Evolutionary conservation across 2,888 invertebrate genomes (phyloP).

Genomic region (Sesamia inferens): DNA sequence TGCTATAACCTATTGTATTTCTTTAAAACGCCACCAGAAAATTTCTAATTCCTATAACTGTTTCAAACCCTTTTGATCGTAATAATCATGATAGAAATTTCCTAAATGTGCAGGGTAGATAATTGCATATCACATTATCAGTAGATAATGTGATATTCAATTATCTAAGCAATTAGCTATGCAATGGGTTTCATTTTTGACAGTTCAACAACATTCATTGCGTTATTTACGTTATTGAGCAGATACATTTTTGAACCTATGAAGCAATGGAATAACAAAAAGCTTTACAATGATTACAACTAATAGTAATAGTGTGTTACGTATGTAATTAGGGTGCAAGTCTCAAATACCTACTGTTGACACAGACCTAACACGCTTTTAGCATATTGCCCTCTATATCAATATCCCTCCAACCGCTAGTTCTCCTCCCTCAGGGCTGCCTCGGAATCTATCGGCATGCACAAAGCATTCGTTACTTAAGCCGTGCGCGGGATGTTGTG

Average conservation of each 20-base stretch:
- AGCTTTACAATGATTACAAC: too few species aligned
- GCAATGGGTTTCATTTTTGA: too few species aligned
- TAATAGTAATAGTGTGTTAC: too few species aligned
- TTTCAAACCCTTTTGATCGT: not conserved
- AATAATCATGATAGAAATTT: not conserved
- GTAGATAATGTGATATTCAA: too few species aligned
- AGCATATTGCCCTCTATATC: not conserved
- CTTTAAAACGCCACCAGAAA: not conserved
- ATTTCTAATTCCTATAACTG: not conserved
- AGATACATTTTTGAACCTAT: too few species aligned
- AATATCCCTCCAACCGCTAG: constrained; percentile 41
- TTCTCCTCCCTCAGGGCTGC: constrained; percentile 59
- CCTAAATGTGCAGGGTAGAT: not conserved
- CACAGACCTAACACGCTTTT: not conserved
- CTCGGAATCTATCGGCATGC: constrained; percentile 84
- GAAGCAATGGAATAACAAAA: too few species aligned
- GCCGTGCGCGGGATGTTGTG: constrained; percentile 81
- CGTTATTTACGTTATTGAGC: too few species aligned
- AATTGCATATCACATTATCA: too few species aligned
- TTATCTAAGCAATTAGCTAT: too few species aligned
- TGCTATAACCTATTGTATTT: not conserved
- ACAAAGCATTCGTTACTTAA: constrained; percentile 87
- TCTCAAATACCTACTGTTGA: not conserved
- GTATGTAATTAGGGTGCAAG: not conserved
- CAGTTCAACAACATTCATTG: too few species aligned